phyloP scores from a whole-genome alignment of 2,888 invertebrate genomes.

The Dolichomitus sp. region DNA sequence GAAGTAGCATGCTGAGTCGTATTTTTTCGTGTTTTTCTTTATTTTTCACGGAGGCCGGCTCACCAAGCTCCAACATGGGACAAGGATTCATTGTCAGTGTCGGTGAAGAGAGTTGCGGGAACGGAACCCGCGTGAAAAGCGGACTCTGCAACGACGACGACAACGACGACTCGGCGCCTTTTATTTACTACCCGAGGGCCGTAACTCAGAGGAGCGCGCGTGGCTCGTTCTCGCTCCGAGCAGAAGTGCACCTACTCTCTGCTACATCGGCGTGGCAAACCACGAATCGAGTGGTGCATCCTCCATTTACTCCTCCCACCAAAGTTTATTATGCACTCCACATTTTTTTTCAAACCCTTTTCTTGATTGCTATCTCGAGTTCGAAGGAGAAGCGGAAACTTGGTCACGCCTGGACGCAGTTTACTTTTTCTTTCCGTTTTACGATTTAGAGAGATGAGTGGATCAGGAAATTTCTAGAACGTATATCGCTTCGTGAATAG shows the following conservation, averaged over 20 bases:
- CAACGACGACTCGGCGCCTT: conserved; percentile 67
- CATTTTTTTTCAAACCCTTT: background rate
- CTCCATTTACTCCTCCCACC: conserved; percentile 31
- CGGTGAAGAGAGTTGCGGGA: conserved; percentile 46
- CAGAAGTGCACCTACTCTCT: conserved; percentile 39
- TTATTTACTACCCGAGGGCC: conserved; percentile 67
- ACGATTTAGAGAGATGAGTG: background rate
- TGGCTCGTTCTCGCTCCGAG: conserved; percentile 47
- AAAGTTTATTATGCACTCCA: conserved; percentile 58
- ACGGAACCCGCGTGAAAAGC: conserved; percentile 54
- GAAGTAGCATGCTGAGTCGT: conserved; percentile 28
- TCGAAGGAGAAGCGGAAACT: conserved; percentile 3
- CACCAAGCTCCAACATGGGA: conserved; percentile 36
- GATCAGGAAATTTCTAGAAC: background rate
- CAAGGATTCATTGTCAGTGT: conserved; percentile 69
- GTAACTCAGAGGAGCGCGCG: conserved; percentile 67
- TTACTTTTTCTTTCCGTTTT: background rate
- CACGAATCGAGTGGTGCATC: conserved; percentile 65
- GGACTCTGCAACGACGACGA: conserved; percentile 32
- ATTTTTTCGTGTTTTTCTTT: conserved; percentile 49
- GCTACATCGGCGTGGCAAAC: conserved; percentile 26
- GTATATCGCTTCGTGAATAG: conserved; percentile 29
- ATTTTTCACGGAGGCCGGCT: conserved; percentile 51
- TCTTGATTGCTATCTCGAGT: conserved; percentile 1
- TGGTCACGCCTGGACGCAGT: background rate